Evolutionary conservation across 2,888 invertebrate species (phyloP), one percentile per base, ranked within the genome.

Genomic region (Dilophus febrilis): DNA sequence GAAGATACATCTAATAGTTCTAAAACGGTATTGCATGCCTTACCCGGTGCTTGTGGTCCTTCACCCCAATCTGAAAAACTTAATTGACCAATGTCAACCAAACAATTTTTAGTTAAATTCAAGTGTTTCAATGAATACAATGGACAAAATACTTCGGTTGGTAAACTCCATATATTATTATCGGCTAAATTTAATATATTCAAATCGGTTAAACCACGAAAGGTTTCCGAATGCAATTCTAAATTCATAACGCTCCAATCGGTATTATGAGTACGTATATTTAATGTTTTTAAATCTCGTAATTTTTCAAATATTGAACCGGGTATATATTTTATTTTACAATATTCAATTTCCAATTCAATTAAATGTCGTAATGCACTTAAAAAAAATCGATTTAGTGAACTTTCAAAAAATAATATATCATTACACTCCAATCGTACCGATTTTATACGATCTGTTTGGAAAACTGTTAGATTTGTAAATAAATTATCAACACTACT

Each of bases 241-340:
- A 83, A 67, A 18, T 77, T 77, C 74, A 80, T 77, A 16, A 78
- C 74, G 12, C 81, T 77, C 81, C 82, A 82, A 53, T 82, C 80
- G 22, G 77, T 76, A 56, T 82, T 83, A 55, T 77, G 78, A 14
- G 82, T 82, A 36, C 78, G 70, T 47, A 86, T 61, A 26, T 74
- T 71, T 38, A 86, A 61, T 45, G 68, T 70, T 38, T 73, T 66
- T 19, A 86, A 61, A 50, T 77, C 74, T 49, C 71, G 70, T 28
- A 83, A 65, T 37, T 75, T 71, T 19, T 73, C 66, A 49, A 86
- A 66, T 37, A 77, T 76, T 31, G 75, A 74, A 26, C 74, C 72
- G 4, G 81, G 78, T 42, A 85, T 68, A 52, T 75, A 74, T 47
- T 78, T 69, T 47, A 84, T 74, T 63, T 83, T 83, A 60, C 85